Evolutionary conservation across 2,888 invertebrate genomes (phyloP).

Genomic region (Crossocerus cetratus): DNA sequence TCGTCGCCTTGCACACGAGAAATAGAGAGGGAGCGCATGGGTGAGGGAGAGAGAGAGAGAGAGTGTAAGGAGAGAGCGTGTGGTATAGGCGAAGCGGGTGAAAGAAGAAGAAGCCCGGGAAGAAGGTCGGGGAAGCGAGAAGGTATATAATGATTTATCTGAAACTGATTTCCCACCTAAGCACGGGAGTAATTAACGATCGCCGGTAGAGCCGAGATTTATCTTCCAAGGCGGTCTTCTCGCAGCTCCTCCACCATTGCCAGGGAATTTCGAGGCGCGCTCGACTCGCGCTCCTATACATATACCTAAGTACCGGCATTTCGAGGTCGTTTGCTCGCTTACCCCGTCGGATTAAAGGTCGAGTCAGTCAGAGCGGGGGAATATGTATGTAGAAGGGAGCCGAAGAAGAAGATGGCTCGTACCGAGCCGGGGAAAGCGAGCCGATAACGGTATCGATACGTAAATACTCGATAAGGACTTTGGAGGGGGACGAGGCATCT

Average conservation of each 20-base stretch:
- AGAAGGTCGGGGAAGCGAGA: not conserved
- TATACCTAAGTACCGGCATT: slow-evolving; percentile 33
- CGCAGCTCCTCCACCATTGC: slow-evolving; percentile 26
- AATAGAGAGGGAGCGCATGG: slow-evolving; percentile 12
- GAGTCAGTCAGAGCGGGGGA: slow-evolving; percentile 28
- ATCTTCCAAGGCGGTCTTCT: slow-evolving; percentile 42
- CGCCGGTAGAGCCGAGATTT: slow-evolving; percentile 51
- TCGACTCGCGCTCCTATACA: not conserved
- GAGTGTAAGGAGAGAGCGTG: not conserved
- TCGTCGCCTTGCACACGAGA: slow-evolving; percentile 14
- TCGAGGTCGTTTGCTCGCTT: slow-evolving; percentile 53
- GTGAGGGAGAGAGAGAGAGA: not conserved
- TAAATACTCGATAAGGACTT: slow-evolving; percentile 61
- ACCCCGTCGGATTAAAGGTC: slow-evolving; percentile 41
- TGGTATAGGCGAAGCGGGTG: not conserved
- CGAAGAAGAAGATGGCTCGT: not conserved
- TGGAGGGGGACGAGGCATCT: slow-evolving; percentile 45
- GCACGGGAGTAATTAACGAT: slow-evolving; percentile 60
- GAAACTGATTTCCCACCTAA: slow-evolving; percentile 61
- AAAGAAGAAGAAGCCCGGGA: not conserved
- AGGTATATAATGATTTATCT: slow-evolving; percentile 54
- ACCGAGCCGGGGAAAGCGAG: slow-evolving; percentile 26
- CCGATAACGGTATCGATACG: slow-evolving; percentile 62
- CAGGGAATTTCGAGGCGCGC: slow-evolving; percentile 41
- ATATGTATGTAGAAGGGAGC: too few species aligned